Conservation (phyloP, 2,888 invertebrate species). For the Luperina testacea region DNA sequence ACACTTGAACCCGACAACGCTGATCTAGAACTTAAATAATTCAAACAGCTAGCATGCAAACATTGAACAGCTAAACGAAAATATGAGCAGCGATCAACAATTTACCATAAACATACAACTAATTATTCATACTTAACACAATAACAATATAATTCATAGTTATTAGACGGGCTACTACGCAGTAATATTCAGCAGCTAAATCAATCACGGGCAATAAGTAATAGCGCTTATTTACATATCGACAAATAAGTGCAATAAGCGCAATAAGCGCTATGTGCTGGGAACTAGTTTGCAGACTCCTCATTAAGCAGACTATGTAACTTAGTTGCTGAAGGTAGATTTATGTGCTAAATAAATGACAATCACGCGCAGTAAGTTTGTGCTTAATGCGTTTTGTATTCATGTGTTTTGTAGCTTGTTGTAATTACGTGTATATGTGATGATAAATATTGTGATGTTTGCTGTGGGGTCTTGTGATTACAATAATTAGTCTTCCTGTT, state of each 20-base stretch:
- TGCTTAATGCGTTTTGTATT: slow-evolving; percentile 54
- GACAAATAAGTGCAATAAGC: slow-evolving; percentile 59
- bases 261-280: slow-evolving; percentile 35
- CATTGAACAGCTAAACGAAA: background rate
- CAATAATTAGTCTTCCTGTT: background rate
- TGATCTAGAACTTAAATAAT: background rate
- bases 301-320: slow-evolving; percentile 47
- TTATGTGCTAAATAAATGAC: slow-evolving; percentile 60
- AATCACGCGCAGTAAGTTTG: slow-evolving; percentile 56
- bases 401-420: slow-evolving; percentile 33
- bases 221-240: slow-evolving; percentile 55
- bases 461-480: background rate
- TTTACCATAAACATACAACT: slow-evolving; percentile 33
- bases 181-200: slow-evolving; percentile 45
- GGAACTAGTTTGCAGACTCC: slow-evolving; percentile 49
- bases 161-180: slow-evolving; percentile 45
- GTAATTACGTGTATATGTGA: slow-evolving; percentile 7
- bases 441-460: slow-evolving; percentile 25
- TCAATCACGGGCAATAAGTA: slow-evolving; percentile 50
- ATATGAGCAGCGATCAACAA: slow-evolving; percentile 18
- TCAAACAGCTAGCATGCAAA: background rate
- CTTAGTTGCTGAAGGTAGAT: slow-evolving; percentile 46
- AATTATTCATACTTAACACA: slow-evolving; percentile 50
- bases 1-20: too few species aligned
- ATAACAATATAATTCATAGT: slow-evolving; percentile 55